A percentile compares a stretch with the other conserved stretches of the same genome.
Conservation (phyloP, 2,113 vertebrate species). For the Cebus imitator region DNA sequence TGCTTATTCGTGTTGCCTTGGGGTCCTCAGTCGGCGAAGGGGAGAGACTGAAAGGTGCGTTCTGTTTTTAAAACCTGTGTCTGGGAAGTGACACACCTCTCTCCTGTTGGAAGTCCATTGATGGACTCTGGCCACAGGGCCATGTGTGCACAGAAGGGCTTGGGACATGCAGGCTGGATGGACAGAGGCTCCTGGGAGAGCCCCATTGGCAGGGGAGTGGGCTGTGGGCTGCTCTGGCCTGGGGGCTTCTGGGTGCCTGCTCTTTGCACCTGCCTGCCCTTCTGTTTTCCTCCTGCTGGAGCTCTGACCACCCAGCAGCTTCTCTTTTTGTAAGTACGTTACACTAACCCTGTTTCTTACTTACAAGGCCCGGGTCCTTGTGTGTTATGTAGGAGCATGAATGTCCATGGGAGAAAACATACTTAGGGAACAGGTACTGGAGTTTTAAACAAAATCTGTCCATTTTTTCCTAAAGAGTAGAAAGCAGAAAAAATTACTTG, state of each 20-base stretch:
- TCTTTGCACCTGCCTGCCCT: neutral
- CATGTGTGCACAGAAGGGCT: neutral
- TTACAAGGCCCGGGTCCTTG: neutral
- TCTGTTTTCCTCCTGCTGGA: neutral
- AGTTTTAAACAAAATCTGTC: neutral
- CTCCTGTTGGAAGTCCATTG: too few relatives aligned
- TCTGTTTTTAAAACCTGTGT: neutral
- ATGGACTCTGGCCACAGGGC: neutral
- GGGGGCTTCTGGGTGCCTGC: fast-evolving
- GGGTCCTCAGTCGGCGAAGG: neutral
- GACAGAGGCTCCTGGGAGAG: neutral
- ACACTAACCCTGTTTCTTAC: neutral
- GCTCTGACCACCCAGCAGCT: neutral
- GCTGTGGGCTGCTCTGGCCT: neutral
- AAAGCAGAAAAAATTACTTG: neutral
- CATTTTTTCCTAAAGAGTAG: neutral
- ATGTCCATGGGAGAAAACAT: neutral
- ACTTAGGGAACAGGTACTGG: neutral
- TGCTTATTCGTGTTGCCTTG: neutral
- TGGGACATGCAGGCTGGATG: neutral
- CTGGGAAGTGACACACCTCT: neutral
- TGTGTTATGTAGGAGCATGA: fast-evolving
- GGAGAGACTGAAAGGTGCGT: neutral
- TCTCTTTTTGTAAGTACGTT: too few relatives aligned
- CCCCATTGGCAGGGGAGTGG: neutral